These are phyloP conservation scores for Cantharis rufa DNA, from an alignment of 2,888 invertebrate species.

Conservation along the genomic window DNA sequence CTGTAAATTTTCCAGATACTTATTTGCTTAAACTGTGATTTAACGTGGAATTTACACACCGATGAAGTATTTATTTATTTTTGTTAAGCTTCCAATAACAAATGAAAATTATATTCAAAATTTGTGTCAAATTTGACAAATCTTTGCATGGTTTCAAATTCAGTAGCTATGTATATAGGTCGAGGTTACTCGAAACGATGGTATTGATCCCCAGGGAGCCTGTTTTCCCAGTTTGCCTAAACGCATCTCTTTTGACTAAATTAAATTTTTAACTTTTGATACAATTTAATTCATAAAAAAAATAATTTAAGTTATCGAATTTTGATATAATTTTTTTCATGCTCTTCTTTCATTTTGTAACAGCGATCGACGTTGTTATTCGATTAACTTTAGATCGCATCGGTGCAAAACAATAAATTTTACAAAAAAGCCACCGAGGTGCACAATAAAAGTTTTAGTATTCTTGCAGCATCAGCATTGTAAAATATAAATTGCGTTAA, in stretches of 20 bases:
- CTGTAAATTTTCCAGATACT: too few species aligned
- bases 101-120: not conserved
- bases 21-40: too few species aligned
- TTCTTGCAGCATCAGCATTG: not conserved
- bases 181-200: conserved; percentile 32
- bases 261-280: conserved; percentile 20
- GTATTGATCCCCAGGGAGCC: conserved; percentile 34
- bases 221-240: conserved; percentile 24
- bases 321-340: not conserved
- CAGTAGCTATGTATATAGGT: conserved; percentile 27
- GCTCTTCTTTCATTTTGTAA: not conserved
- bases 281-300: not conserved
- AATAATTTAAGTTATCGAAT: not conserved
- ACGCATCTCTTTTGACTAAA: conserved; percentile 23
- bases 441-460: not conserved
- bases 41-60: too few species aligned
- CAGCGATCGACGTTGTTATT: not conserved
- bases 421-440: not conserved
- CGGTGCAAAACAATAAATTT: not conserved
- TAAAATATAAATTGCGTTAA: not conserved
- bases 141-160: conserved; percentile 8
- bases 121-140: too few species aligned
- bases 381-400: not conserved
- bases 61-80: too few species aligned
- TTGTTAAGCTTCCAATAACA: not conserved